phyloP scores from a whole-genome alignment of 2,888 invertebrate genomes.

The Tipula unca region DNA sequence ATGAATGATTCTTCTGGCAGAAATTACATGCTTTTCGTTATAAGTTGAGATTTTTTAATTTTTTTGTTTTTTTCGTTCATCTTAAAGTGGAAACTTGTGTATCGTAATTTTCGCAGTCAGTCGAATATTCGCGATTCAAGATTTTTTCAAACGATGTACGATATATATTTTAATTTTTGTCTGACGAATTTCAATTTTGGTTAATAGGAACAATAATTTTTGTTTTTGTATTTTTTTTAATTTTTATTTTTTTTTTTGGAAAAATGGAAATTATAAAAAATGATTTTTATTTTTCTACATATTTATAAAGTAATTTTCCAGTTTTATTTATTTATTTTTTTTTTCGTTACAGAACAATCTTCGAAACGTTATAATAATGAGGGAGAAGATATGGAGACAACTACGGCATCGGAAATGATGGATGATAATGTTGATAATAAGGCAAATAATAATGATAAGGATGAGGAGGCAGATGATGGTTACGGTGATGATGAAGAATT shows the following conservation, averaged over 20 bases:
- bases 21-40: background rate
- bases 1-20: background rate
- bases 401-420: background rate
- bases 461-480: background rate
- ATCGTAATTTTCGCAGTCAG: background rate
- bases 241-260: background rate
- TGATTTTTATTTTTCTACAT: background rate
- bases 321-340: background rate
- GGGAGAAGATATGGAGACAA: background rate
- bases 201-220: background rate
- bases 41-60: background rate
- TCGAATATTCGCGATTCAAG: background rate
- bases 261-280: background rate
- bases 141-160: background rate
- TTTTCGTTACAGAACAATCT: background rate
- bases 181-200: background rate
- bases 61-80: background rate
- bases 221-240: background rate
- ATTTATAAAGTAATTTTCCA: background rate
- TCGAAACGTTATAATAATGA: background rate
- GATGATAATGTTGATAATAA: slow-evolving; percentile 4
- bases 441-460: background rate
- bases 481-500: background rate
- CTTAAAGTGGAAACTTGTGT: background rate
- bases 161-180: background rate